These are phyloP conservation scores for Siniperca obscura DNA, from an alignment of 2,797 vertebrate genomes.

Conservation along the genomic window DNA sequence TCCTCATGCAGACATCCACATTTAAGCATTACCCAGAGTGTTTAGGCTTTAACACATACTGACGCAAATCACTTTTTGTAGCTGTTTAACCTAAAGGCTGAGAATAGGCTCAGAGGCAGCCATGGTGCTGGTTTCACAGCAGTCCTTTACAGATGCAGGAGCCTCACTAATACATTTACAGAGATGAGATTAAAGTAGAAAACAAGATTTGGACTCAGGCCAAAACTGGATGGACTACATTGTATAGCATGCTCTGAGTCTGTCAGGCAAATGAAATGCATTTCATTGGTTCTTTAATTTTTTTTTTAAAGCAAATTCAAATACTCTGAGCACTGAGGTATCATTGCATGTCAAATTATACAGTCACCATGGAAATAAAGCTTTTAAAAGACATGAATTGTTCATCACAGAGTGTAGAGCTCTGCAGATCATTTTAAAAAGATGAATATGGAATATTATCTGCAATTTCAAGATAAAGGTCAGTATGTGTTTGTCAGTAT, in stretches of 20 bases:
- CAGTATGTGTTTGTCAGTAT: not conserved
- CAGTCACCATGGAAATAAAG: not conserved
- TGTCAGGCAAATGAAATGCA: not conserved
- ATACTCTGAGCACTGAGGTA: not conserved
- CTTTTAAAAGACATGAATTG: not conserved
- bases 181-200: constrained; percentile 44
- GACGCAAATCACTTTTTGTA: constrained; percentile 22
- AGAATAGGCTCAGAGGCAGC: constrained; percentile 15
- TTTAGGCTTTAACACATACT: constrained; percentile 13
- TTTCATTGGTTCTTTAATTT: not conserved
- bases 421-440: too few relatives aligned
- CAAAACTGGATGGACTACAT: not conserved
- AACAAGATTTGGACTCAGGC: constrained; percentile 6
- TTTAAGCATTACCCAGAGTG: not conserved
- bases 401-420: too few relatives aligned
- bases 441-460: not conserved
- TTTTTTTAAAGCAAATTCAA: not conserved
- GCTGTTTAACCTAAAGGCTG: constrained; percentile 9
- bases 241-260: not conserved
- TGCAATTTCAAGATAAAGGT: not conserved
- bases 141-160: not conserved
- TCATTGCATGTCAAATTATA: not conserved
- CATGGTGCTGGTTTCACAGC: not conserved
- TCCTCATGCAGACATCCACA: not conserved
- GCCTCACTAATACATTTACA: constrained; percentile 45